phyloP scores from a whole-genome alignment of 23 tunicate genomes.

The Ascidia mentula region DNA sequence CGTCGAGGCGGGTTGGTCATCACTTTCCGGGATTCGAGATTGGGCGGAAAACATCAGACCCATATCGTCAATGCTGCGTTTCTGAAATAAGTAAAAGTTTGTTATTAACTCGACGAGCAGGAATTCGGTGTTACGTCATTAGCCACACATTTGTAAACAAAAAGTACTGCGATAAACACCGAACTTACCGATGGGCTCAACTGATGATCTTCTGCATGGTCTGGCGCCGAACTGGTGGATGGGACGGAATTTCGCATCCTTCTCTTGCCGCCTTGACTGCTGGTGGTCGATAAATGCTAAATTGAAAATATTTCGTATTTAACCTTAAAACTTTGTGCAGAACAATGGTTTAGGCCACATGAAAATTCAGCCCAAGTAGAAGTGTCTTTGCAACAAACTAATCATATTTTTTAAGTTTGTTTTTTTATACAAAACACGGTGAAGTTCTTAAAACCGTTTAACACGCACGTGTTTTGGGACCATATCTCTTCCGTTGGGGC shows the following conservation, averaged over 20 bases:
- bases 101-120: too few relatives aligned
- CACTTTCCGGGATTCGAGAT: background rate
- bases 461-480: background rate
- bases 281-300: constrained; percentile 21
- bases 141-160: background rate
- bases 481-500: background rate
- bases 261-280: constrained; percentile 19
- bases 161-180: background rate
- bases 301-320: background rate
- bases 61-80: constrained; percentile 1
- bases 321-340: too few relatives aligned
- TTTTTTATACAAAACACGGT: too few relatives aligned
- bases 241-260: constrained; percentile 20
- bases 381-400: too few relatives aligned
- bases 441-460: background rate
- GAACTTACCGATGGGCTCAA: background rate
- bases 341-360: too few relatives aligned
- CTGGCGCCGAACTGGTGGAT: constrained; percentile 25
- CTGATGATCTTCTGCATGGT: constrained; percentile 6
- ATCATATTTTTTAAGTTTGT: too few relatives aligned
- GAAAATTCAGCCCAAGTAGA: too few relatives aligned
- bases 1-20: constrained; percentile 7
- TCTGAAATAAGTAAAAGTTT: background rate
- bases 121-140: background rate
- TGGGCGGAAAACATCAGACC: background rate